A percentile compares a stretch with the other conserved stretches of the same genome.
These are phyloP conservation scores for Trisateles emortualis DNA, from an alignment of 2,888 invertebrate genomes.

Conservation along the genomic window DNA sequence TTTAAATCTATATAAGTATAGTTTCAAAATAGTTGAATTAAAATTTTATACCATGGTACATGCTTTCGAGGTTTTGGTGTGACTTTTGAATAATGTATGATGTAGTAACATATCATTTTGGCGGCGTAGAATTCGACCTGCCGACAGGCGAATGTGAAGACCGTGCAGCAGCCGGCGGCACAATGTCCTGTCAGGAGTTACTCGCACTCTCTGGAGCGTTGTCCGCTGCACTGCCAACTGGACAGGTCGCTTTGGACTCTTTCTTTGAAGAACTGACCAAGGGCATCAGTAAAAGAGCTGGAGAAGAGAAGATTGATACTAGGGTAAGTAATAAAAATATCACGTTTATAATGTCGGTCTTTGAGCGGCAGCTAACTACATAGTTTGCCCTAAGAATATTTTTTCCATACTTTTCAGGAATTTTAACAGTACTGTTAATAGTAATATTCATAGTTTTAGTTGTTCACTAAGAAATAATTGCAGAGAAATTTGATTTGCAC, in stretches of 20 bases:
- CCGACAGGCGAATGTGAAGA: slow-evolving; percentile 82
- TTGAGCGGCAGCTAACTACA: too few relatives aligned
- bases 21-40: too few relatives aligned
- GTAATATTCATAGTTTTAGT: too few relatives aligned
- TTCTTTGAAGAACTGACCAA: slow-evolving; percentile 94
- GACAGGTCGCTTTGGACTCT: slow-evolving; percentile 93
- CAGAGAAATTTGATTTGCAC: too few relatives aligned
- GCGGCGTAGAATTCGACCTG: slow-evolving; percentile 82
- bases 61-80: slow-evolving; percentile 44
- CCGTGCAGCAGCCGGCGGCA: slow-evolving; percentile 82
- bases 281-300: slow-evolving; percentile 87
- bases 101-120: slow-evolving; percentile 61
- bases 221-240: slow-evolving; percentile 96
- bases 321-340: slow-evolving; percentile 58
- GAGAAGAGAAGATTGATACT: slow-evolving; percentile 76
- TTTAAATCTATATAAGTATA: too few relatives aligned
- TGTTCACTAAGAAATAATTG: too few relatives aligned
- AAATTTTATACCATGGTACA: slow-evolving; percentile 17
- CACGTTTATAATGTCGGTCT: too few relatives aligned
- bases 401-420: too few relatives aligned
- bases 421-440: too few relatives aligned
- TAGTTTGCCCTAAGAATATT: too few relatives aligned
- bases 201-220: slow-evolving; percentile 97
- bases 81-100: slow-evolving; percentile 26
- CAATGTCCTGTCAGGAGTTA: slow-evolving; percentile 95